Base-by-base conservation (phyloP, 2,888 invertebrate genomes). In the Rhagophthalmus giganteus region DNA sequence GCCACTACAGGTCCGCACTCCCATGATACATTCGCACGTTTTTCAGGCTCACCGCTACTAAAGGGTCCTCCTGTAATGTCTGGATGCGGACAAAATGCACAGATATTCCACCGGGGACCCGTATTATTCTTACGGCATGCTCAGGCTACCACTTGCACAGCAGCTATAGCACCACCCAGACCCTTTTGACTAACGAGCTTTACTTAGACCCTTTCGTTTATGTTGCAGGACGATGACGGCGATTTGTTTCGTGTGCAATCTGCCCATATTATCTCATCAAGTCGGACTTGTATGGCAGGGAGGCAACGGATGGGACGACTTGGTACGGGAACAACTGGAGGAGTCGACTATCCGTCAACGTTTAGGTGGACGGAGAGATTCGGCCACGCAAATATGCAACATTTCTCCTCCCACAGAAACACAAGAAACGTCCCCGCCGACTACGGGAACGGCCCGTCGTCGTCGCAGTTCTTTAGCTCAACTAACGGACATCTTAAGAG, bases 171-270 rank as follows among this genome's bases (percentile, higher is more conserved):
- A 44, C 37, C 32, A 11, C 26, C 10, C 2, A 11, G 7, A 30
- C 11, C n/a, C 7, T 12, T 37, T 26, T 11, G 12, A 25, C 13
- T 12, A 5, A 37, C 4, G 2, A 24, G n/a, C 2, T 3, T 10
- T 25, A 37, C 25, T 37, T 14, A 30, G 26, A 24, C n/a, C 9
- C 3, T 34, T 39, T 15, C 20, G 15, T 56, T 51, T 51, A 60
- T 51, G 49, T 67, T 73, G 65, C 85, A 92, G 92, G 86, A 91
- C 88, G 74, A 91, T 92, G 91, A 89, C 91, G 72, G 88, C 92
- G 75, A 87, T 92, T 80, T 94, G 94, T 80, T 94, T 94, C 81
- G 93, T 94, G 68, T 94, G 94, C 88, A 94, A 94, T 78, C 83
- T 94, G 72, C 94, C 94, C 67, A 94, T 94, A 74, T 83, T 94